Evolutionary conservation across 2,113 vertebrate genomes (phyloP).

Genomic region (Poeciliopsis turrubarensis): DNA sequence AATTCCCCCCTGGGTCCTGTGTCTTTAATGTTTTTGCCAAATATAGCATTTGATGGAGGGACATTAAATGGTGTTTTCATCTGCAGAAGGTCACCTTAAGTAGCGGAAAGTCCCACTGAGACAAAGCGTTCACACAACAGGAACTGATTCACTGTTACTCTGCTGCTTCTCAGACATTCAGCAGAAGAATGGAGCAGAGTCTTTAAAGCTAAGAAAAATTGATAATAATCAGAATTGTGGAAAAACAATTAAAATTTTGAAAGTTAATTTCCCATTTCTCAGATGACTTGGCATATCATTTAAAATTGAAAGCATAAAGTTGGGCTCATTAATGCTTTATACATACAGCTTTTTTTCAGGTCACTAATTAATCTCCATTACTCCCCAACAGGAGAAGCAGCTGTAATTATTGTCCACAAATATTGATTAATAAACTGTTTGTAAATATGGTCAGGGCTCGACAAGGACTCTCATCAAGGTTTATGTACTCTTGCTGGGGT

Average conservation of each 20-base stretch:
- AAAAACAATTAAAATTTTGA: constrained; percentile 63
- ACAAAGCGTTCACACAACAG: constrained; percentile 28
- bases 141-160: constrained; percentile 54
- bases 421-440: constrained; percentile 93
- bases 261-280: constrained; percentile 75
- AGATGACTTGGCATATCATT: constrained; percentile 90
- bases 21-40: constrained; percentile 25
- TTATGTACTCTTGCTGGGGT: constrained; percentile 64
- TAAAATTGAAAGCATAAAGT: constrained; percentile 87
- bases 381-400: constrained; percentile 85
- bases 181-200: constrained; percentile 48
- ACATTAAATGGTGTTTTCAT: constrained; percentile 36
- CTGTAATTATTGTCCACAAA: constrained; percentile 92
- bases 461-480: constrained; percentile 77
- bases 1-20: not conserved
- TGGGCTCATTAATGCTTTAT: constrained; percentile 88
- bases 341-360: constrained; percentile 86
- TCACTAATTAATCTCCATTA: constrained; percentile 95
- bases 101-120: constrained; percentile 44
- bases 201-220: constrained; percentile 37
- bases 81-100: constrained; percentile 64
- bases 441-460: constrained; percentile 80
- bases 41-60: constrained; percentile 26
- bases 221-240: constrained; percentile 44
- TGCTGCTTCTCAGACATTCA: constrained; percentile 48